Evolutionary conservation across 2,113 vertebrate species (phyloP).

Genomic region (Ursus arctos): DNA sequence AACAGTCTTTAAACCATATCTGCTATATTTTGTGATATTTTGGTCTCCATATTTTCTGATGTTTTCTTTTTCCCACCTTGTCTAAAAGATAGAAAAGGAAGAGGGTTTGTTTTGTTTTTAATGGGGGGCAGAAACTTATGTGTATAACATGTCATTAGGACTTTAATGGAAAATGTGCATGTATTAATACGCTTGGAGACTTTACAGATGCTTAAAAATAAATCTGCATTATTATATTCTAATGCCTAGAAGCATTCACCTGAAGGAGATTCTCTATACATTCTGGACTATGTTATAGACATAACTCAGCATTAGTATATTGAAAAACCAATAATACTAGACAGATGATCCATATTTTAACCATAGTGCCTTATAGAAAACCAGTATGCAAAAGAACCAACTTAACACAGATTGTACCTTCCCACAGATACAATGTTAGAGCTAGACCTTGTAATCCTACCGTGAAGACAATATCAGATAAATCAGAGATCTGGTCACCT

Average conservation of each 20-base stretch:
- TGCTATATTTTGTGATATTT: background rate
- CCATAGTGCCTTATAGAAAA: background rate
- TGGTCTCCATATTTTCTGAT: background rate
- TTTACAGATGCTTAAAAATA: background rate
- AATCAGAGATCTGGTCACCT: background rate
- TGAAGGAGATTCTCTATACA: constrained; percentile 27
- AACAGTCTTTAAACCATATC: background rate
- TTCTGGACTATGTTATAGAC: background rate
- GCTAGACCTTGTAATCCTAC: background rate
- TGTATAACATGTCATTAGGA: background rate
- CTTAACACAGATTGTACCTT: background rate
- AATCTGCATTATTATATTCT: background rate
- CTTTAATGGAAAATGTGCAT: background rate
- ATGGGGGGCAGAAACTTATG: background rate
- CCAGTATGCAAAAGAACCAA: background rate
- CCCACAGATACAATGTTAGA: background rate
- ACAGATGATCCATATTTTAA: constrained; percentile 22
- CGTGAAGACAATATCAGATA: background rate
- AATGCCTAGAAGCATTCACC: background rate
- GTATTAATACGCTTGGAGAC: background rate
- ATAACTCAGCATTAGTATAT: background rate
- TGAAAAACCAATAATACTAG: background rate
- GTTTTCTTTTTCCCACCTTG: background rate
- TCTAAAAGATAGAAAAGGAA: background rate
- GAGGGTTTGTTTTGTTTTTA: background rate